A percentile compares a stretch with the other conserved stretches of the same genome.
Conservation (phyloP, 2,113 vertebrate genomes). For the Aptenodytes patagonicus region DNA sequence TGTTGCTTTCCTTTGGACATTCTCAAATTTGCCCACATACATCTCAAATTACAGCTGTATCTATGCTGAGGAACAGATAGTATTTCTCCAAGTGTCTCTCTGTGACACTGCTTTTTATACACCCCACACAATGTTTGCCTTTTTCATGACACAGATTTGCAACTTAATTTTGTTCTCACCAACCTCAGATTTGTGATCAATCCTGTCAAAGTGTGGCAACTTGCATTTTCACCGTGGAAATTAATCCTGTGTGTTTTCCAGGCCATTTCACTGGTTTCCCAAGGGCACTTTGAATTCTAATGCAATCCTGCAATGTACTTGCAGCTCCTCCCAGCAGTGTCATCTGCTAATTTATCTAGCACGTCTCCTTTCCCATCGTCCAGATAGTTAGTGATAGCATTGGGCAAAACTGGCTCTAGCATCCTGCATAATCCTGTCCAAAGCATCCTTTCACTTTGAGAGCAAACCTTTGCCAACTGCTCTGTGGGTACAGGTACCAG, state of each 20-base stretch:
- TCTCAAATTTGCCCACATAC: not conserved
- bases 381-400: not conserved
- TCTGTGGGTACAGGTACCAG: not conserved
- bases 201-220: slow-evolving; percentile 17
- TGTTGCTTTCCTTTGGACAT: slow-evolving; percentile 17
- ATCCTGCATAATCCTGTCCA: not conserved
- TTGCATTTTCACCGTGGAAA: not conserved
- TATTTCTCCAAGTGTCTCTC: not conserved
- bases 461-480: not conserved
- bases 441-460: not conserved
- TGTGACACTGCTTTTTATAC: not conserved
- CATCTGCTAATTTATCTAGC: not conserved
- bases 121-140: not conserved
- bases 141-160: not conserved
- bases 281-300: slow-evolving; percentile 14
- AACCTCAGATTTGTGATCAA: slow-evolving; percentile 11
- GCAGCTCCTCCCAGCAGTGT: not conserved
- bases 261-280: slow-evolving; percentile 25
- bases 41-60: not conserved
- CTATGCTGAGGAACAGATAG: not conserved
- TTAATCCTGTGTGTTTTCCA: slow-evolving; percentile 20
- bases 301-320: not conserved
- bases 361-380: not conserved
- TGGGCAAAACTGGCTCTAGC: not conserved
- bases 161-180: not conserved